Percentiles rank a stretch among this genome's conserved stretches.
phyloP scores from a whole-genome alignment of 2,888 invertebrate species.

The Chrysolina oricalcia region DNA sequence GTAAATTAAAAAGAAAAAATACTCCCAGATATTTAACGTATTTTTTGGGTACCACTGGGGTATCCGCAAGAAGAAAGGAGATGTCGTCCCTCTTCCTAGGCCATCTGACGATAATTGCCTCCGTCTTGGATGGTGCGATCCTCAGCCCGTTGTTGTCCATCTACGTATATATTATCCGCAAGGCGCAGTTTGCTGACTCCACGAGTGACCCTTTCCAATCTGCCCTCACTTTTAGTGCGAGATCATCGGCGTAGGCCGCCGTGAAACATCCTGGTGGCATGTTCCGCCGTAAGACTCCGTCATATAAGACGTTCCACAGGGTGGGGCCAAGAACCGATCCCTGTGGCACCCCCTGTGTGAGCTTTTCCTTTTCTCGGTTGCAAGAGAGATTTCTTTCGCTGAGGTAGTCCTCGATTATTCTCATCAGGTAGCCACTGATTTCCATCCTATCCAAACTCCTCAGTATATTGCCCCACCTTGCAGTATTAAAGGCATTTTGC shows the following conservation, averaged over 20 bases:
- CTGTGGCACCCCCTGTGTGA: slow-evolving; percentile 37
- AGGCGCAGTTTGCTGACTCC: background rate
- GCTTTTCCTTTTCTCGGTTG: background rate
- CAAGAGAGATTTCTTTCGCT: background rate
- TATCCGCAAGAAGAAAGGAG: slow-evolving; percentile 16
- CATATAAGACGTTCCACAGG: slow-evolving; percentile 39
- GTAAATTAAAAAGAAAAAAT: too few relatives aligned
- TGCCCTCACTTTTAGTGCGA: slow-evolving; percentile 27
- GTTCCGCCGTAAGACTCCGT: slow-evolving; percentile 24
- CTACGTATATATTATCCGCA: slow-evolving; percentile 25
- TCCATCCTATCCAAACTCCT: background rate
- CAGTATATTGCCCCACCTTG: slow-evolving; percentile 19
- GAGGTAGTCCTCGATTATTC: background rate
- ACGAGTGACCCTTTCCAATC: slow-evolving; percentile 6
- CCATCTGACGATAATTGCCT: slow-evolving; percentile 36
- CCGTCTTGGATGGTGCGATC: slow-evolving; percentile 39
- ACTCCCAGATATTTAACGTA: slow-evolving; percentile 43
- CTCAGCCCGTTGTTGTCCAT: slow-evolving; percentile 3
- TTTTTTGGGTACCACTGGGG: slow-evolving; percentile 20
- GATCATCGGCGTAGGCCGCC: slow-evolving; percentile 40
- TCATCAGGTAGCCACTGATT: slow-evolving; percentile 11
- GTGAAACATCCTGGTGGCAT: slow-evolving; percentile 21
- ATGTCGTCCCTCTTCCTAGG: slow-evolving; percentile 28
- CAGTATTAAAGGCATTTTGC: slow-evolving; percentile 8
- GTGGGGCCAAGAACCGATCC: too few relatives aligned